These are phyloP conservation scores for Conistra vaccinii DNA, from an alignment of 2,888 invertebrate species.

Conservation along the genomic window DNA sequence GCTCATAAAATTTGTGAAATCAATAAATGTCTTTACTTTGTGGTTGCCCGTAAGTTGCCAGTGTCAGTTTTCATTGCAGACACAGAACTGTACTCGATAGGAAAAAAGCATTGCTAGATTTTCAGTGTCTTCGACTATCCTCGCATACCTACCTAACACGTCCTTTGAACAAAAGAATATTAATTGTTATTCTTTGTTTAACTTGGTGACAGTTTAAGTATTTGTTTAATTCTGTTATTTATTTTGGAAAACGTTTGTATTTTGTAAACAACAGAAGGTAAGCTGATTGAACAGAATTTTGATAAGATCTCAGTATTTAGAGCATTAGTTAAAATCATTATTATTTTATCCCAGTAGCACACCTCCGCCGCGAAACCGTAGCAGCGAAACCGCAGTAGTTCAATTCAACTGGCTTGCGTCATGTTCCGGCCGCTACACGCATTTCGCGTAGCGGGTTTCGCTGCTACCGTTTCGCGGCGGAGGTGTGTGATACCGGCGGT, in stretches of 20 bases:
- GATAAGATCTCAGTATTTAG: neutral
- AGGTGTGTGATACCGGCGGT: no score
- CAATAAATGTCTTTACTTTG: neutral
- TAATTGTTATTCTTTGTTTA: neutral
- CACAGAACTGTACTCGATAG: no score
- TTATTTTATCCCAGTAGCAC: no score
- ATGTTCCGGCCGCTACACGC: no score
- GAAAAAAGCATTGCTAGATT: neutral
- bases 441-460: no score
- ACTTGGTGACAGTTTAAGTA: neutral
- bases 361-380: no score
- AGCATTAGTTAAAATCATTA: no score
- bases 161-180: neutral
- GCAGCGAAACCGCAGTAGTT: no score
- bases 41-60: neutral
- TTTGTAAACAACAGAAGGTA: neutral
- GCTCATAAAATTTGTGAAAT: neutral
- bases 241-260: neutral
- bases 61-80: neutral
- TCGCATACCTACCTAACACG: neutral
- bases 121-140: neutral
- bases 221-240: conserved; percentile 7
- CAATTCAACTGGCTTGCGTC: no score
- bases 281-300: neutral
- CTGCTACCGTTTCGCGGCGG: no score